Evolutionary conservation across 2,888 invertebrate genomes (phyloP).

Genomic region (Allolobophora icterica): DNA sequence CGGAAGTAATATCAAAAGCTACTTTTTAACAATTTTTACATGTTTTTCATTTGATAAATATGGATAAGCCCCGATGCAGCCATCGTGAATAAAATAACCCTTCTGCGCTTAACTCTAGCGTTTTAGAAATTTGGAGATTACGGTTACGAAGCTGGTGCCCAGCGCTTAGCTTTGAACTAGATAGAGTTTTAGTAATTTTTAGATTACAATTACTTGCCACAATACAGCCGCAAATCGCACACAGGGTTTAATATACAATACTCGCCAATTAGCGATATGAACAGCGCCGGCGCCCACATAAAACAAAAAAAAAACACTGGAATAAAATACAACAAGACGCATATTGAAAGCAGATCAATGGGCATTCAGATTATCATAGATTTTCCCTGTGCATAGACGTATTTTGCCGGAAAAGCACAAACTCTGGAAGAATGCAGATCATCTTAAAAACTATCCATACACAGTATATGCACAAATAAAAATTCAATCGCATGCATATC

Average conservation of each 20-base stretch:
- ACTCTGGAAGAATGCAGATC: not conserved
- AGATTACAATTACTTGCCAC: too few species aligned
- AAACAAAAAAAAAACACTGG: not conserved
- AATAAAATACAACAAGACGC: not conserved
- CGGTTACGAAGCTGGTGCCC: too few species aligned
- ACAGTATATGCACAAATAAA: not conserved
- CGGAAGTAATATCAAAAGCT: too few species aligned
- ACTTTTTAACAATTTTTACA: too few species aligned
- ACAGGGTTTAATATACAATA: not conserved
- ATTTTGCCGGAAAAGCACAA: not conserved
- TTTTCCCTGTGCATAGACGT: not conserved
- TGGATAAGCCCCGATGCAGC: too few species aligned
- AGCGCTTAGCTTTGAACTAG: too few species aligned
- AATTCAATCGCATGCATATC: not conserved
- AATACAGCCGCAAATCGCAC: not conserved
- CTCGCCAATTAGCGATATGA: not conserved
- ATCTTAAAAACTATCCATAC: not conserved
- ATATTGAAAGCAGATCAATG: not conserved
- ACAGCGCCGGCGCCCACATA: slow-evolving; percentile 1
- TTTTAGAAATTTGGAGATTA: too few species aligned
- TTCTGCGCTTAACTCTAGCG: too few species aligned
- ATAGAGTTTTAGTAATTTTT: too few species aligned
- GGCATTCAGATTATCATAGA: not conserved
- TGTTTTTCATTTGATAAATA: too few species aligned
- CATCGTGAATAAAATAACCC: too few species aligned